Evolutionary conservation across 2,797 vertebrate species (phyloP).

Genomic region (Pteropus rufus): DNA sequence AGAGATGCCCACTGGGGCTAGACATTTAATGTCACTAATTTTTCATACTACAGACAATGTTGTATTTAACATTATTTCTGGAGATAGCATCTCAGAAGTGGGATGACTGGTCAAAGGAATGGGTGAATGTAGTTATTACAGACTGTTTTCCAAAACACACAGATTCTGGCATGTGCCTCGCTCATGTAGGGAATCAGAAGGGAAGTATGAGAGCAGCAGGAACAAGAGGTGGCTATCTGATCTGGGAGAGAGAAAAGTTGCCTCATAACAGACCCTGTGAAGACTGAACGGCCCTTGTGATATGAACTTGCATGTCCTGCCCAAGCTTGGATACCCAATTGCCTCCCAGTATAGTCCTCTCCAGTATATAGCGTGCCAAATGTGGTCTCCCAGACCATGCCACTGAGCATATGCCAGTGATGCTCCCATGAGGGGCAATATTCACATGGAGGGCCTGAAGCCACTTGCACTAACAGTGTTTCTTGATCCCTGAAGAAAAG

Average conservation of each 20-base stretch:
- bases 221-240: neutral
- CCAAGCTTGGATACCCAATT: neutral
- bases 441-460: neutral
- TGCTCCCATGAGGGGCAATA: neutral
- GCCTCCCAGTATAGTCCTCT: no score
- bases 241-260: neutral
- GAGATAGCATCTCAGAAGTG: neutral
- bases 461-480: no score
- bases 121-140: neutral
- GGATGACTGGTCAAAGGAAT: neutral
- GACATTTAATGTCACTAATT: neutral
- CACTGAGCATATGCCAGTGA: neutral
- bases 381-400: neutral
- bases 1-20: neutral
- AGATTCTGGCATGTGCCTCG: neutral
- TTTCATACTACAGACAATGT: neutral
- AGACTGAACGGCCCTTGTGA: neutral
- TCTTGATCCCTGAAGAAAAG: neutral
- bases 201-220: neutral
- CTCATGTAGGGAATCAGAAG: neutral
- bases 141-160: neutral
- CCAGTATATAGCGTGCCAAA: neutral
- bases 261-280: neutral
- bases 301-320: neutral
- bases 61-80: neutral